These are phyloP conservation scores for Melanotaenia parkinsoni DNA, from an alignment of 2,797 vertebrate genomes.

Conservation along the genomic window DNA sequence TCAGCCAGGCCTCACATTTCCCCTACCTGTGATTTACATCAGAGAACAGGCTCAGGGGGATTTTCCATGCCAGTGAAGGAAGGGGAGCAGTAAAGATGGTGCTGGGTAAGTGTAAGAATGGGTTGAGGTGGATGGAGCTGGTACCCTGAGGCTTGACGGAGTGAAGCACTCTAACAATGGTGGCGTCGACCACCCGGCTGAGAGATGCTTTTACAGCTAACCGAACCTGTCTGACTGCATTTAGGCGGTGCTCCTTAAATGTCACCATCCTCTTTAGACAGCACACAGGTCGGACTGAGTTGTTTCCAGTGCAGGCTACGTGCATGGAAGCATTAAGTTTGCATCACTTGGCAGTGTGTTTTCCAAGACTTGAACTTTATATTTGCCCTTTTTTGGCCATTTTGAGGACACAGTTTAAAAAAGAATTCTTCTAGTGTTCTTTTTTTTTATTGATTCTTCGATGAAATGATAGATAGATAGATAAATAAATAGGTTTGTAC, in stretches of 20 bases:
- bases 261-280: constrained; percentile 43
- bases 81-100: constrained; percentile 13
- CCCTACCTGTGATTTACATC: constrained; percentile 81
- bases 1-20: constrained; percentile 71
- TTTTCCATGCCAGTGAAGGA: constrained; percentile 60
- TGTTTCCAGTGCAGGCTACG: neutral
- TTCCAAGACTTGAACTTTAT: constrained; percentile 2
- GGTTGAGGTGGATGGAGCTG: constrained; percentile 1
- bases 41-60: constrained; percentile 74
- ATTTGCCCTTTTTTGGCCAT: neutral
- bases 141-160: constrained; percentile 62
- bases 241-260: constrained; percentile 54
- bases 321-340: neutral
- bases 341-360: neutral
- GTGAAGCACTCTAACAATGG: constrained; percentile 71
- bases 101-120: neutral
- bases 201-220: constrained; percentile 70
- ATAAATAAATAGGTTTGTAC: neutral
- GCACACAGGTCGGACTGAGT: constrained; percentile 19
- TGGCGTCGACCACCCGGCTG: constrained; percentile 52
- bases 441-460: too few species aligned
- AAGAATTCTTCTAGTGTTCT: neutral
- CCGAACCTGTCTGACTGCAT: constrained; percentile 58
- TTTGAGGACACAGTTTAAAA: neutral
- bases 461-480: neutral